Base-by-base conservation (phyloP, 2,888 invertebrate species). In the Ischnura elegans region DNA sequence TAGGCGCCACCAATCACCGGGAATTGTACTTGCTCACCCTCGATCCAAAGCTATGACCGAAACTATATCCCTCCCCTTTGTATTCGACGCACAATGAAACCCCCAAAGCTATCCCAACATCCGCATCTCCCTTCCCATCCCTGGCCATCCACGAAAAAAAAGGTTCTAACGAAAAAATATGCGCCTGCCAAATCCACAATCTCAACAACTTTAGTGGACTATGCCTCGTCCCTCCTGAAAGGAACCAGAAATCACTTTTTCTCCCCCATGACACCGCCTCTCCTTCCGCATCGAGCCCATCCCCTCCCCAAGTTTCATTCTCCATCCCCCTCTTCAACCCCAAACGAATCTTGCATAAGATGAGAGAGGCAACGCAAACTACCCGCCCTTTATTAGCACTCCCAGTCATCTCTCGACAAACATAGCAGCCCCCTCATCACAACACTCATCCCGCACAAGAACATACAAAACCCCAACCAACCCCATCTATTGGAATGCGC, bases 371-470 rank as follows among this genome's bases (percentile, higher is more conserved):
- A 90, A 90, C 66, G 90, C 90, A 90, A 90, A 90, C 90, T 66
- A 90, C 90, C 90, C 90, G 55, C 16, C 90, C 90, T 90, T 90
- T 90, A 90, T 90, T 86, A 86, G 86, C 55, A 66, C 90, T 43
- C 45, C 13, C 86, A 86, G 86, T 90, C 90, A 90, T 55, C 90
- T 66, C 76, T 90, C 43, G 90, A 66, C 90, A 90, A 90, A 90
- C 90, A 90, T 21, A 42, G 55, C 61, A 55, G 21, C 76, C 76
- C 36, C 76, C 29, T 76, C 76, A 76, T 76, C 76, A 36, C 36
- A 29, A 2, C 16, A 19, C 16, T 19, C 51, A 51, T 10, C 76
- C 76, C 66, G 6, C 4, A 29, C 66, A 29, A 8, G 6, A n/a
- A 29, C 76, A 29, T 36, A 13, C 36, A 1, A 36, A 29, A 76